These are phyloP conservation scores for Schizopygopsis pylzovi DNA, from an alignment of 2,797 vertebrate species.

Conservation along the genomic window DNA sequence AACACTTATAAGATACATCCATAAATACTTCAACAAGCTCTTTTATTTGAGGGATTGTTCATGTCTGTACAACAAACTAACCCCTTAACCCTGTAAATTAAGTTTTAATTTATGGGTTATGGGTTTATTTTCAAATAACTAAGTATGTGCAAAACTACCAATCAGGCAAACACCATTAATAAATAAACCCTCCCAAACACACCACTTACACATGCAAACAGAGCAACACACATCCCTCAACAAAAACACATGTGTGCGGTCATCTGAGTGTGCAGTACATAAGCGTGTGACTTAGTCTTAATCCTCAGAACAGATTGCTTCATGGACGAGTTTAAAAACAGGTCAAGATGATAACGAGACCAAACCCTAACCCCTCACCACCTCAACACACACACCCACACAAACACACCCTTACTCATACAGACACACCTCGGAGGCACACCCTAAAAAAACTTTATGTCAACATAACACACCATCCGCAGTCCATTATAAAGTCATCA, in stretches of 20 bases:
- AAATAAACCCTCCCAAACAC: constrained; percentile 8
- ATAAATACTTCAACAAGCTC: neutral
- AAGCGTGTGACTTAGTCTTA: neutral
- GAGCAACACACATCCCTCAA: neutral
- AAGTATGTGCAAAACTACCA: neutral
- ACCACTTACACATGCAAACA: constrained; percentile 7
- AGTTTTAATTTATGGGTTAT: neutral
- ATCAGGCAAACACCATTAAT: constrained; percentile 21
- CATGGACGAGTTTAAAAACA: neutral
- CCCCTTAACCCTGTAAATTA: neutral
- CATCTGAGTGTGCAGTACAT: neutral
- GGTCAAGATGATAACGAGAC: constrained; percentile 13
- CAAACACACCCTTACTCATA: neutral
- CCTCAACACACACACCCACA: neutral
- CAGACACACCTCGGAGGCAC: neutral
- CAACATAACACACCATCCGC: neutral
- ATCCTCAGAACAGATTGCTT: constrained; percentile 25
- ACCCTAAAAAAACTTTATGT: neutral
- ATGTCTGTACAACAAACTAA: neutral
- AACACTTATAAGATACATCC: neutral
- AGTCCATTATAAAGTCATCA: neutral
- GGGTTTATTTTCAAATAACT: neutral
- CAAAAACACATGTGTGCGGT: neutral
- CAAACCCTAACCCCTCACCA: neutral
- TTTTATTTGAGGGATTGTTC: no score